phyloP scores from a whole-genome alignment of 2,888 invertebrate genomes.

The Geotrupes spiniger region DNA sequence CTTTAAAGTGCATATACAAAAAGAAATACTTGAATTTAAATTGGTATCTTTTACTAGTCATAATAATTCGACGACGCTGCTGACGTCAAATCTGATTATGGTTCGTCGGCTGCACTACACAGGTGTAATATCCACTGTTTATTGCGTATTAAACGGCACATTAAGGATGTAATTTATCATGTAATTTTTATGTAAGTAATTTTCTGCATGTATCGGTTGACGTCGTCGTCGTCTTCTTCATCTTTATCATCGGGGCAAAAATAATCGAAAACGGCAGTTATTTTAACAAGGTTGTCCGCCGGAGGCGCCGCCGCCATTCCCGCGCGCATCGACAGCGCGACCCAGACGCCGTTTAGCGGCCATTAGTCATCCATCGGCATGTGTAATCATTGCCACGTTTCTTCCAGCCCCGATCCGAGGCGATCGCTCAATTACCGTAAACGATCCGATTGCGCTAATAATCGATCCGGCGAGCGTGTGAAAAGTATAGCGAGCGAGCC shows the following conservation, averaged over 20 bases:
- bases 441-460: slow-evolving; percentile 17
- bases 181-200: slow-evolving; percentile 6
- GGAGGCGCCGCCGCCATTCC: slow-evolving; percentile 15
- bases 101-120: too few species aligned
- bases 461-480: slow-evolving; percentile 7
- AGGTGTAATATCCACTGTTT: slow-evolving; percentile 1
- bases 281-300: slow-evolving; percentile 22
- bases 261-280: slow-evolving; percentile 21
- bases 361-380: slow-evolving; percentile 21
- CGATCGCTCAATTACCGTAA: slow-evolving; percentile 25
- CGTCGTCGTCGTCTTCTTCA: too few species aligned
- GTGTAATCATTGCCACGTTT: slow-evolving; percentile 23
- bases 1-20: too few species aligned
- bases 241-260: slow-evolving; percentile 5
- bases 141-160: slow-evolving; percentile 14
- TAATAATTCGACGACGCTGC: too few species aligned
- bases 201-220: slow-evolving; percentile 4
- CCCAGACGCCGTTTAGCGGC: slow-evolving; percentile 21
- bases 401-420: slow-evolving; percentile 7
- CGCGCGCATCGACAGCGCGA: slow-evolving; percentile 19
- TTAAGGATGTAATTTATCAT: slow-evolving; percentile 16
- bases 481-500: slow-evolving; percentile 5
- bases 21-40: too few species aligned
- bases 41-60: too few species aligned
- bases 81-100: too few species aligned